These are phyloP conservation scores for Agriopis leucophaearia DNA, from an alignment of 2,888 invertebrate genomes.

Conservation along the genomic window DNA sequence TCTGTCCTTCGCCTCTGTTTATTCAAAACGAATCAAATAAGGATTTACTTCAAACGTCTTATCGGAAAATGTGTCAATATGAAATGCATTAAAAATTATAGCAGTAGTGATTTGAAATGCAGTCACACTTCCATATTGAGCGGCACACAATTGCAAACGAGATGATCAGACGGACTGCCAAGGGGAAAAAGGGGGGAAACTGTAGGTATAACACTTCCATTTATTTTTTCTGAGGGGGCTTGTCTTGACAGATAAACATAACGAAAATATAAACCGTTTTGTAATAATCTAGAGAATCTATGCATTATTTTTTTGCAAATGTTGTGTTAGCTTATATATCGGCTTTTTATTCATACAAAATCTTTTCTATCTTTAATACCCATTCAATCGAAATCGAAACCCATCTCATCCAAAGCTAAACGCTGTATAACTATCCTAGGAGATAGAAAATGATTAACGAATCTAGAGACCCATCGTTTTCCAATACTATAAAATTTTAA, in stretches of 20 bases:
- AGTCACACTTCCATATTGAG: too few relatives aligned
- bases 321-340: background rate
- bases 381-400: slow-evolving; percentile 8
- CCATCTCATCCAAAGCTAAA: slow-evolving; percentile 28
- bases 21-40: slow-evolving; percentile 20
- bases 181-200: too few relatives aligned
- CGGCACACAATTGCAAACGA: too few relatives aligned
- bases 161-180: too few relatives aligned
- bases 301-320: background rate
- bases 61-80: background rate
- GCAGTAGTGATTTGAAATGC: too few relatives aligned
- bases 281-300: background rate
- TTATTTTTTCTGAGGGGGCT: too few relatives aligned
- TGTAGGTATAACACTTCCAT: too few relatives aligned
- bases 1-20: slow-evolving; percentile 21
- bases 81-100: too few relatives aligned
- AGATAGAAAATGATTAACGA: slow-evolving; percentile 46
- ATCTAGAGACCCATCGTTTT: slow-evolving; percentile 61
- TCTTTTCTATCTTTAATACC: background rate
- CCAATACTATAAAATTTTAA: slow-evolving; percentile 65
- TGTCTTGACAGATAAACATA: too few relatives aligned
- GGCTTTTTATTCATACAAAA: background rate
- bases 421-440: slow-evolving; percentile 32
- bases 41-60: slow-evolving; percentile 13
- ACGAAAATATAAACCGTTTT: too few relatives aligned